Conservation (phyloP, 2,888 invertebrate genomes). For the Eulithis testata region DNA sequence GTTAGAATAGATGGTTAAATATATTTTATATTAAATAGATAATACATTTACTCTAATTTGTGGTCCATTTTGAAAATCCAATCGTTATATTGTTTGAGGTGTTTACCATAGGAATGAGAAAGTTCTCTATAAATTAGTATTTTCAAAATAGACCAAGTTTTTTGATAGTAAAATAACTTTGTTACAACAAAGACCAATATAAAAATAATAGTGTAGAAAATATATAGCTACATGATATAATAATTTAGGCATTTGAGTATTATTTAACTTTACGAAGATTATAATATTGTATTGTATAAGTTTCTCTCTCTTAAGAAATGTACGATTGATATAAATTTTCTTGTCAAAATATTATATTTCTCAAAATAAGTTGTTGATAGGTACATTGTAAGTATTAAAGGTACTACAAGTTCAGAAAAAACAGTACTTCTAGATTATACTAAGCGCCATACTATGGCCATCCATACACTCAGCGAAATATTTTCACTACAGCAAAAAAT, state of each 20-base stretch:
- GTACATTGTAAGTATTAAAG: slow-evolving; percentile 13
- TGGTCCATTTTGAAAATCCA: slow-evolving; percentile 28
- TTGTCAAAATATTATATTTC: slow-evolving; percentile 28
- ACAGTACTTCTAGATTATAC: slow-evolving; percentile 22
- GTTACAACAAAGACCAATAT: slow-evolving; percentile 54
- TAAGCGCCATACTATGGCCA: neutral
- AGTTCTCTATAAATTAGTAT: slow-evolving; percentile 13
- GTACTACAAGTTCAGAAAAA: slow-evolving; percentile 15
- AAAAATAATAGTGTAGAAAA: slow-evolving; percentile 68
- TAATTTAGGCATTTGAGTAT: slow-evolving; percentile 59
- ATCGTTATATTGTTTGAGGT: neutral
- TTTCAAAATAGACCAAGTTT: slow-evolving; percentile 36
- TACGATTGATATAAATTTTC: slow-evolving; percentile 57
- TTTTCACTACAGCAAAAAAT: neutral
- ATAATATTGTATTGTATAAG: slow-evolving; percentile 58
- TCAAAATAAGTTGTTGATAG: slow-evolving; percentile 32
- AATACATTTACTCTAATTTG: slow-evolving; percentile 36
- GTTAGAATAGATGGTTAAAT: slow-evolving; percentile 61
- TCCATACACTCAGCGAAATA: slow-evolving; percentile 26
- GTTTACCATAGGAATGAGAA: slow-evolving; percentile 3
- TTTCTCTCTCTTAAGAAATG: slow-evolving; percentile 78
- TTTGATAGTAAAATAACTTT: slow-evolving; percentile 45
- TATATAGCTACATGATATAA: slow-evolving; percentile 62
- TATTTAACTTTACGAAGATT: slow-evolving; percentile 56
- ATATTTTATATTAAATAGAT: slow-evolving; percentile 42